A percentile compares a stretch with the other conserved stretches of the same genome.
phyloP scores from a whole-genome alignment of 37 sponge, comb jelly and placozoan genomes.

The Beroe forskalii region DNA sequence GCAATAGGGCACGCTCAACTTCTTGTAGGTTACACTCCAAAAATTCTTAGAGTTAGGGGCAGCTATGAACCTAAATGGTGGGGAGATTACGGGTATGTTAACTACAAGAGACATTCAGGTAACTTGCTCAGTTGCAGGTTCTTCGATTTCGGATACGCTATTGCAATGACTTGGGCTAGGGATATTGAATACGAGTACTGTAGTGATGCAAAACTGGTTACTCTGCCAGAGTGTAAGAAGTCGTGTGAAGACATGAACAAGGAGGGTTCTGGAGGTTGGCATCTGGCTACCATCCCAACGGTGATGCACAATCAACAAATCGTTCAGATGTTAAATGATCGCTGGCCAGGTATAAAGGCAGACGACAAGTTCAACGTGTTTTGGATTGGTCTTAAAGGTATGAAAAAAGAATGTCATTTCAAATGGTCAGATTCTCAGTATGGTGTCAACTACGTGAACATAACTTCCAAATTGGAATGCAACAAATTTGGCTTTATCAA shows the following conservation, averaged over 20 bases:
- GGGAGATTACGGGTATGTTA: constrained; percentile 10
- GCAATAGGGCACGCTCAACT: not conserved
- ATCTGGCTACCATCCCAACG: not conserved
- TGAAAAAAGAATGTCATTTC: not conserved
- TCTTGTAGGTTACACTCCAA: constrained; percentile 1
- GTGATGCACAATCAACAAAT: not conserved
- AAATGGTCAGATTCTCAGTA: not conserved
- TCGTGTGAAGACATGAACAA: not conserved
- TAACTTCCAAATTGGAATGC: not conserved
- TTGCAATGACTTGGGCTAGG: not conserved
- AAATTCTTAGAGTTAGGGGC: not conserved
- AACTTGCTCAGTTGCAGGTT: not conserved
- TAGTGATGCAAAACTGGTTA: not conserved
- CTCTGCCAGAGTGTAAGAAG: not conserved
- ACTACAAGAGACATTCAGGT: not conserved
- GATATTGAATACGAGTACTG: constrained; percentile 18
- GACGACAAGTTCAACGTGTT: constrained; percentile 43
- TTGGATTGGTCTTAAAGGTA: constrained; percentile 8
- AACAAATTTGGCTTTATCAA: not conserved
- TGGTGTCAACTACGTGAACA: not conserved
- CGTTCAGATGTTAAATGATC: not conserved
- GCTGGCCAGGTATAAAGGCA: not conserved
- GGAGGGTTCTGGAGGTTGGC: not conserved
- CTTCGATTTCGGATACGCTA: not conserved
- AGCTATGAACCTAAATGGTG: not conserved